phyloP scores from a whole-genome alignment of 1,140 invertebrate genomes.

The Asobara japonica region DNA sequence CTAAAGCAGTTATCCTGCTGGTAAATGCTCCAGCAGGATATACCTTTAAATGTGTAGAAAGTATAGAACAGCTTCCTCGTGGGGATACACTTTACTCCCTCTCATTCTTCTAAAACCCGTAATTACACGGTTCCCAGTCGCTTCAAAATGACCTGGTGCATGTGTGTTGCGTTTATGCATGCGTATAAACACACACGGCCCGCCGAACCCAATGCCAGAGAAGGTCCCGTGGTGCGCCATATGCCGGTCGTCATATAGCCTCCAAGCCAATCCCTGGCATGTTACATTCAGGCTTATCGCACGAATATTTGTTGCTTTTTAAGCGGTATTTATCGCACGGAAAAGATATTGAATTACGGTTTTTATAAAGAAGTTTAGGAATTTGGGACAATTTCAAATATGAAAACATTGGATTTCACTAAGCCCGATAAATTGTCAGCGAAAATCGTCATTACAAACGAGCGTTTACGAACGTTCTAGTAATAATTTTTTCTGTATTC shows the following conservation, averaged over 20 bases:
- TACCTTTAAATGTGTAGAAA: too few species aligned
- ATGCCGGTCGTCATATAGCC: constrained; percentile 46
- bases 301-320: background rate
- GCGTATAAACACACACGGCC: background rate
- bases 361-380: background rate
- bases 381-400: too few species aligned
- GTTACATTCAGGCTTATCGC: background rate
- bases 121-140: constrained; percentile 47
- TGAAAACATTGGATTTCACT: too few species aligned
- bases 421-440: too few species aligned
- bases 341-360: background rate
- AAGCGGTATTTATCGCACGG: background rate
- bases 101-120: constrained; percentile 41
- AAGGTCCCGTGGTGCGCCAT: constrained; percentile 42
- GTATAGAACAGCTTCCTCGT: too few species aligned
- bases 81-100: constrained; percentile 36
- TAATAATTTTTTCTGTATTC: too few species aligned
- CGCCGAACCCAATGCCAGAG: background rate
- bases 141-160: constrained; percentile 29
- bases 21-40: constrained; percentile 6
- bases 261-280: background rate
- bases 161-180: constrained; percentile 20
- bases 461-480: too few species aligned
- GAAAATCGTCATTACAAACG: too few species aligned
- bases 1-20: too few species aligned